phyloP scores from a whole-genome alignment of 1,140 invertebrate genomes.

The Ceratosolen solmsi region DNA sequence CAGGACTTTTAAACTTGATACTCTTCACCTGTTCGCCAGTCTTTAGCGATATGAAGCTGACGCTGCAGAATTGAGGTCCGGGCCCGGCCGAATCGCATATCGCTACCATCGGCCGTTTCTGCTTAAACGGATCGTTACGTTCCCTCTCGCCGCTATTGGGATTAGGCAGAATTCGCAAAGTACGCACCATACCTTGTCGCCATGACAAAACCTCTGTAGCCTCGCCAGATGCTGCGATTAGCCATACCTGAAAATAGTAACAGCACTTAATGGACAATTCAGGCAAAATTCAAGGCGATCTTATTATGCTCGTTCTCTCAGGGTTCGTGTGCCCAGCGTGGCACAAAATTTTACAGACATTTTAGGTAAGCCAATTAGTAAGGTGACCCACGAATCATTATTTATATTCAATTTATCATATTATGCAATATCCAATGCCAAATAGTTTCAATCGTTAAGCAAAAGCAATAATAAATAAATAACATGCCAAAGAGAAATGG shows the following conservation, averaged over 20 bases:
- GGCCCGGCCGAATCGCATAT: conserved; percentile 88
- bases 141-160: conserved; percentile 77
- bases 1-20: conserved; percentile 93
- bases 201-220: conserved; percentile 93
- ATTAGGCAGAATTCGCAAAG: conserved; percentile 87
- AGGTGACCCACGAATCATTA: too few species aligned
- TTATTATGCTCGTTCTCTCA: too few species aligned
- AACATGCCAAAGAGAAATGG: too few species aligned
- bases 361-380: too few species aligned
- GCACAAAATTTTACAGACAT: too few species aligned
- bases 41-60: conserved; percentile 92
- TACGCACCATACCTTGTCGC: conserved; percentile 88
- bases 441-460: too few species aligned
- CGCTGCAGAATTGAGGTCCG: conserved; percentile 87
- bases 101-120: conserved; percentile 89
- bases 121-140: conserved; percentile 78
- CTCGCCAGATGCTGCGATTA: conserved; percentile 87
- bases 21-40: conserved; percentile 91
- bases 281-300: too few species aligned
- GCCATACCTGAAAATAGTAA: conserved; percentile 78
- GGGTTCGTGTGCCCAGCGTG: too few species aligned
- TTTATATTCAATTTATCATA: too few species aligned
- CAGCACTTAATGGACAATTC: neutral
- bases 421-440: too few species aligned
- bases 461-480: too few species aligned